Conservation (phyloP, 2,113 vertebrate genomes). For the Syngnathus floridae region DNA sequence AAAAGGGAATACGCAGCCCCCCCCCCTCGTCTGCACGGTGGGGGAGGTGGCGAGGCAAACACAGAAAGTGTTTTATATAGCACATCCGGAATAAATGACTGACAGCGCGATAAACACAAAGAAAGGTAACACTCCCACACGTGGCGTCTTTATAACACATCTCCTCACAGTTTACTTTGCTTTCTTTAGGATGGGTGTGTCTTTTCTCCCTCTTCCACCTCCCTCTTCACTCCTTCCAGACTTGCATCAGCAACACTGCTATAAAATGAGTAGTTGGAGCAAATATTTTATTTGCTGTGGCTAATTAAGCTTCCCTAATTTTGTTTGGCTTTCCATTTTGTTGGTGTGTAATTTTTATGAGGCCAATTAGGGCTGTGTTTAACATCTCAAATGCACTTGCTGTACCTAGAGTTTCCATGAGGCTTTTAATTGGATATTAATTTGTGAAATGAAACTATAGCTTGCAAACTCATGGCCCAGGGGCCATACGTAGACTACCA, state of each 20-base stretch:
- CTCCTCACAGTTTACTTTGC: slow-evolving; percentile 72
- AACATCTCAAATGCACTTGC: not conserved
- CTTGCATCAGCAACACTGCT: not conserved
- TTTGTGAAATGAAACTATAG: not conserved
- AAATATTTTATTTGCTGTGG: not conserved
- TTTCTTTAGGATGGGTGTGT: slow-evolving; percentile 58
- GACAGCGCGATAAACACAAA: slow-evolving; percentile 70
- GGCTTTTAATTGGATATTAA: not conserved
- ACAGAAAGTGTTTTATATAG: slow-evolving; percentile 61
- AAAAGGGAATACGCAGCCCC: slow-evolving; percentile 35
- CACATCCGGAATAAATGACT: slow-evolving; percentile 68
- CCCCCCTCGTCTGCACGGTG: slow-evolving; percentile 49
- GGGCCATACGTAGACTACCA: not conserved
- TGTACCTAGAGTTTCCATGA: not conserved
- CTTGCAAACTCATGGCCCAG: not conserved
- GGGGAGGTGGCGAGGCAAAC: slow-evolving; percentile 24
- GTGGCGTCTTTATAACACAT: slow-evolving; percentile 62
- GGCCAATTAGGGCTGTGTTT: not conserved
- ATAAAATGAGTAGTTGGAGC: not conserved
- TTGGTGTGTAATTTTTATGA: not conserved
- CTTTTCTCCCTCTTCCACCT: slow-evolving; percentile 26
- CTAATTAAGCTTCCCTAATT: not conserved
- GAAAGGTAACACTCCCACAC: slow-evolving; percentile 70
- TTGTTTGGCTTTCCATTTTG: not conserved
- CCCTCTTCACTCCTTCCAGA: slow-evolving; percentile 2